Base-by-base conservation (phyloP, 2,797 vertebrate species). In the Vespertilio murinus region DNA sequence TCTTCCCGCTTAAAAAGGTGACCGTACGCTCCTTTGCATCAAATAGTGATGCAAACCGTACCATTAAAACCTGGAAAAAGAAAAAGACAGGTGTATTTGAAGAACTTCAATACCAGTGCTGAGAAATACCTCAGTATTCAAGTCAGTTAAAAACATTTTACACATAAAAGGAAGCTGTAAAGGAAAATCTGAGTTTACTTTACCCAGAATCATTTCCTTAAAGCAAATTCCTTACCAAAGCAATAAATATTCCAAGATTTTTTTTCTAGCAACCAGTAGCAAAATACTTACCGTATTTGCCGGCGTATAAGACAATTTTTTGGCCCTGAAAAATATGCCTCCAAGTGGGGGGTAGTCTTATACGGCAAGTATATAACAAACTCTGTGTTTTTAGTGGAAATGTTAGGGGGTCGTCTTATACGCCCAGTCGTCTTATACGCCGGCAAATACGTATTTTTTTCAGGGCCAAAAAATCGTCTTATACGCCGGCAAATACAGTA, bases 31-130 rank as follows among this genome's bases (percentile, higher is more conserved):
- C 99, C 8, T 98, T 99, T 85, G 99, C 98, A 95, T 99, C 99
- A 97, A 99, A 99, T 92, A 99, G 97, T 18, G 99, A 99, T 23
- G 99, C 99, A 96, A 99, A 99, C 13, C 99, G 98, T 86, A 99
- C 99, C 99, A 99, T 99, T 98, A 99, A 98, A 97, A 99, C 99
- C 99, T 99, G 97, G 78, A 61, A 42, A 96, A 96, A 94, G 23
- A 78, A 71, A 85, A 94, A 96, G 96, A 94, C 54, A 92, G 17
- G 75, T 64, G 47, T 35, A 90, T 52, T 87, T 95, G 91, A 78
- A 89, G 91, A 96, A 71, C 1, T 79, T 87, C 79, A 89, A 30
- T 3, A 49, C 14, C 8, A 94, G 73, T 33, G 42, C 35, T 56
- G 90, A 79, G 9, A 86, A 92, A 67, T 25, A 84, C 82, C 17